These are phyloP conservation scores for Pachliopta kotzebuea DNA, from an alignment of 2,888 invertebrate genomes.

Conservation along the genomic window DNA sequence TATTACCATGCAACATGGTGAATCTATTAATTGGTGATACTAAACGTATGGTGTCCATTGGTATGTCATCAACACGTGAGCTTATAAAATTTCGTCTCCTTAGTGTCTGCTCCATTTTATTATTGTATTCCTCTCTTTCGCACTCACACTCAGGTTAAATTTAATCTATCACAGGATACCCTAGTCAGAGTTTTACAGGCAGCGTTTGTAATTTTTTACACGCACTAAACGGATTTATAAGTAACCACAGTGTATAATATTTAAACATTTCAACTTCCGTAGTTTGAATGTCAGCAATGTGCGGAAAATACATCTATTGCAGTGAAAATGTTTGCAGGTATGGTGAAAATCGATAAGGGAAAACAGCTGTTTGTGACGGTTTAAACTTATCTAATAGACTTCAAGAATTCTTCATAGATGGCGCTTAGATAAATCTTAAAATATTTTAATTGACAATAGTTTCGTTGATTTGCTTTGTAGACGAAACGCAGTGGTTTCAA, in stretches of 20 bases:
- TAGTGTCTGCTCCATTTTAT: slow-evolving; percentile 49
- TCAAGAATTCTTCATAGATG: slow-evolving; percentile 40
- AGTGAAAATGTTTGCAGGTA: slow-evolving; percentile 59
- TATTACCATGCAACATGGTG: slow-evolving; percentile 58
- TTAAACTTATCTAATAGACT: slow-evolving; percentile 22
- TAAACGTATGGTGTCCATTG: slow-evolving; percentile 62
- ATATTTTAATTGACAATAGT: neutral
- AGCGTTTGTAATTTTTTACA: slow-evolving; percentile 2
- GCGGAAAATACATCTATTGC: slow-evolving; percentile 48
- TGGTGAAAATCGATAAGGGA: slow-evolving; percentile 58
- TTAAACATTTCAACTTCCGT: slow-evolving; percentile 13
- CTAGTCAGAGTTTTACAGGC: neutral
- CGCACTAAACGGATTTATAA: neutral
- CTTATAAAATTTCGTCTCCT: slow-evolving; percentile 60
- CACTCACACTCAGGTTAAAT: slow-evolving; percentile 2
- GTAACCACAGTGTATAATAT: slow-evolving; percentile 6
- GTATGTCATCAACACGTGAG: slow-evolving; percentile 54
- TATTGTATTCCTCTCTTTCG: slow-evolving; percentile 29
- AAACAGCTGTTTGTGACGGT: slow-evolving; percentile 59
- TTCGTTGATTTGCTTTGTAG: too few relatives aligned
- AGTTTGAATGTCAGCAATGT: slow-evolving; percentile 38
- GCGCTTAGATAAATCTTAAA: slow-evolving; percentile 33
- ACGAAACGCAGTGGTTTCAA: neutral
- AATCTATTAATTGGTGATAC: slow-evolving; percentile 68
- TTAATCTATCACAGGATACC: slow-evolving; percentile 12